These are phyloP conservation scores for Bedellia somnulentella DNA, from an alignment of 2,888 invertebrate genomes.

Conservation along the genomic window DNA sequence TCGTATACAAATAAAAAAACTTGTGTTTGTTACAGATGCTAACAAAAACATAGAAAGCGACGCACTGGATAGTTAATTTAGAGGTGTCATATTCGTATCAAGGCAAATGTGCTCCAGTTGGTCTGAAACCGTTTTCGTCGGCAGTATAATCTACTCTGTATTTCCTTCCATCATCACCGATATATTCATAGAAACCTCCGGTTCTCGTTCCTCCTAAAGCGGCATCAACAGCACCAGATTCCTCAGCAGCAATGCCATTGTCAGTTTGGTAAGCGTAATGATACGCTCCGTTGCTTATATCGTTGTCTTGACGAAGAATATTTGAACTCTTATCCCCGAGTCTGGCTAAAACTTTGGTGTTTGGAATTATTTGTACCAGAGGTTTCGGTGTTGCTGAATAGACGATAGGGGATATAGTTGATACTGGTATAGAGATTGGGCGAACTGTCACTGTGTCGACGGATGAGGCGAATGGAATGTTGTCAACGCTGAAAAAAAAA, in stretches of 20 bases:
- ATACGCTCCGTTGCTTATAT: constrained; percentile 54
- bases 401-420: constrained; percentile 12
- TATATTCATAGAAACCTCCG: constrained; percentile 68
- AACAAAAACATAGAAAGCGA: too few species aligned
- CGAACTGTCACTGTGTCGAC: constrained; percentile 16
- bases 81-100: too few species aligned
- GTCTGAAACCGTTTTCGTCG: constrained; percentile 63
- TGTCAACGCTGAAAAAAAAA: constrained; percentile 19
- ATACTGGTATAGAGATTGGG: constrained; percentile 4
- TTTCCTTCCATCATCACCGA: constrained; percentile 63
- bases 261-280: constrained; percentile 66
- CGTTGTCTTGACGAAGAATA: constrained; percentile 55
- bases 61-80: too few species aligned
- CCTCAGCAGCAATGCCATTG: constrained; percentile 67
- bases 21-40: too few species aligned
- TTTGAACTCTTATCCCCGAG: constrained; percentile 51
- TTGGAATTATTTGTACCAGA: constrained; percentile 10
- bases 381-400: constrained; percentile 11
- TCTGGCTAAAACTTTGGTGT: background rate
- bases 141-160: constrained; percentile 63
- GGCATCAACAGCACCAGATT: constrained; percentile 61
- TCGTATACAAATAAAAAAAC: too few species aligned
- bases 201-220: constrained; percentile 57
- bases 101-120: constrained; percentile 56
- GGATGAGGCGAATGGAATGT: constrained; percentile 17